phyloP scores from a whole-genome alignment of 2,888 invertebrate genomes.

The Maniola hyperantus region DNA sequence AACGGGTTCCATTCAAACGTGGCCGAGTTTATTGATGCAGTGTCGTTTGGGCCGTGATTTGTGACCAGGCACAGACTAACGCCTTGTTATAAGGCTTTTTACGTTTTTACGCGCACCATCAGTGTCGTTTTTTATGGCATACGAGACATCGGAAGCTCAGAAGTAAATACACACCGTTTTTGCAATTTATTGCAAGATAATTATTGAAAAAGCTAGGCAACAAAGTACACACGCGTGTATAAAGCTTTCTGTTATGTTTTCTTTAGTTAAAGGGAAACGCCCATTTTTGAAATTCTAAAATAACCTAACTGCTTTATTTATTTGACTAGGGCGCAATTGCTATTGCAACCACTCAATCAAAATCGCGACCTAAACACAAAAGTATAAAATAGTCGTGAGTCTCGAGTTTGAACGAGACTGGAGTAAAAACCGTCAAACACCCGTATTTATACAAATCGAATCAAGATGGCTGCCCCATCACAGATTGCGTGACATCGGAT shows the following conservation, averaged over 20 bases:
- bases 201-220: background rate
- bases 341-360: no score
- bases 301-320: no score
- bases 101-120: background rate
- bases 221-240: background rate
- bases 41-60: slow-evolving; percentile 12
- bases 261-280: no score
- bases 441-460: no score
- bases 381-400: no score
- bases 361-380: no score
- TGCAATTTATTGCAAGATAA: background rate
- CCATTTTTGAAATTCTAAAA: no score
- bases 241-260: background rate
- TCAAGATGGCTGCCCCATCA: no score
- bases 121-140: background rate
- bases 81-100: background rate
- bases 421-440: no score
- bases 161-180: background rate
- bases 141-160: background rate
- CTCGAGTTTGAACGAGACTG: no score
- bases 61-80: background rate
- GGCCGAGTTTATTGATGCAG: slow-evolving; percentile 6
- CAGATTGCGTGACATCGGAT: no score
- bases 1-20: slow-evolving; percentile 3
- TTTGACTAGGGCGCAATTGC: no score